Evolutionary conservation across 2,113 vertebrate species (phyloP).

Genomic region (Strigops habroptila): DNA sequence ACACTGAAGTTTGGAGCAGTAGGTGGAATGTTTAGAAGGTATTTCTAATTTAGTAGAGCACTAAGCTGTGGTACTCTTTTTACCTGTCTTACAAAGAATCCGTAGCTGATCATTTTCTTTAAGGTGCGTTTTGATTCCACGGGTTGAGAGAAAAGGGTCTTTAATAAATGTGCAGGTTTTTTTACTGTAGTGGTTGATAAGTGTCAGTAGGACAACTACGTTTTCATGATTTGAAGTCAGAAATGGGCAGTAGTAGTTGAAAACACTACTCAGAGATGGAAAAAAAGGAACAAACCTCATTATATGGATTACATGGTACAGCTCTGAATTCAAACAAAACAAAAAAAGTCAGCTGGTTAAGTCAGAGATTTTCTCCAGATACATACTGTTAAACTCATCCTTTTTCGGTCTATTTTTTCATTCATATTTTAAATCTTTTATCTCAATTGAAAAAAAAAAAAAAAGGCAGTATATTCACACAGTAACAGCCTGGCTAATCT

Average conservation of each 20-base stretch:
- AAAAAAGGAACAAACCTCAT: background rate
- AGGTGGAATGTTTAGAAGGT: background rate
- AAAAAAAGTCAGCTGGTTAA: background rate
- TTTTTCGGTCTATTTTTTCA: background rate
- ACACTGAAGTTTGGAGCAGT: background rate
- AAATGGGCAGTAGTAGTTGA: background rate
- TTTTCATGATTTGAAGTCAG: background rate
- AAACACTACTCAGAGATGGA: background rate
- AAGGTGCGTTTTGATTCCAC: background rate
- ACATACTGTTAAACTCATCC: background rate
- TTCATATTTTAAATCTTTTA: background rate
- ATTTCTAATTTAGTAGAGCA: background rate
- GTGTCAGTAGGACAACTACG: background rate
- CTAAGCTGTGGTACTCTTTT: background rate
- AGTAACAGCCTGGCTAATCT: background rate
- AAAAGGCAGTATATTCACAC: background rate
- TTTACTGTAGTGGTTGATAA: background rate
- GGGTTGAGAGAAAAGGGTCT: background rate
- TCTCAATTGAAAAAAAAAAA: background rate
- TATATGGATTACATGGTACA: background rate
- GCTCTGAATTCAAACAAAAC: background rate
- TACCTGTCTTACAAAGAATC: background rate
- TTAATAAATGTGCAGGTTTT: background rate
- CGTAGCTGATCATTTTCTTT: background rate
- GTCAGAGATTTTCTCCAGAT: background rate